Percentiles rank a stretch among this genome's conserved stretches.
Conservation (phyloP, 2,797 vertebrate species). For the Danio choprae region DNA sequence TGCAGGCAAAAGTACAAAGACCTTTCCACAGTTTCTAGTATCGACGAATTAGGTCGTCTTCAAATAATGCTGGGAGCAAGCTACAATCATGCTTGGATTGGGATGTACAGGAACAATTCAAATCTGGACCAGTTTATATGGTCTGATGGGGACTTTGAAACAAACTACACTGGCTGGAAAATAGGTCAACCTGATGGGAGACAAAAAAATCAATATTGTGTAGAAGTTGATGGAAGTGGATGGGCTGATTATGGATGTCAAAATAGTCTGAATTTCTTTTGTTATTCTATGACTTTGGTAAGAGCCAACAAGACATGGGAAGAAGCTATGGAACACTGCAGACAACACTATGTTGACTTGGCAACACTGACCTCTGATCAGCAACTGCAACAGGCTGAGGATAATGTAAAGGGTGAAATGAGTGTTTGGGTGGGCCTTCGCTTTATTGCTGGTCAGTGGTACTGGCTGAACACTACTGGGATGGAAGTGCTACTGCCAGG, state of each 20-base stretch:
- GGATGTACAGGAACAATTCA: background rate
- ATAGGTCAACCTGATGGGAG: fast-evolving
- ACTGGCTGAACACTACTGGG: constrained; percentile 12
- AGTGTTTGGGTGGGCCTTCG: constrained; percentile 44
- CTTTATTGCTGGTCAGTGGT: constrained; percentile 39
- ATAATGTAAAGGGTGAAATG: fast-evolving
- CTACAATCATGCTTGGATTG: constrained; percentile 7
- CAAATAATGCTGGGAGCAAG: fast-evolving
- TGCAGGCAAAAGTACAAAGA: constrained; percentile 23
- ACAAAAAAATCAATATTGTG: fast-evolving
- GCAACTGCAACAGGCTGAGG: background rate
- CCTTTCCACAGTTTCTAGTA: constrained; percentile 3
- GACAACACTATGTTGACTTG: constrained; percentile 14
- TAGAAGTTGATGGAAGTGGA: background rate
- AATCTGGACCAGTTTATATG: background rate
- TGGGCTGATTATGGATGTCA: background rate
- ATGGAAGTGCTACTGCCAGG: background rate
- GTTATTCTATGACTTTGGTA: background rate
- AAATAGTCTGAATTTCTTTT: fast-evolving
- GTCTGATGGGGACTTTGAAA: constrained; percentile 5
- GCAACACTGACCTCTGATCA: background rate
- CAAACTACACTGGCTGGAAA: constrained; percentile 2
- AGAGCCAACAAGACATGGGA: constrained; percentile 45
- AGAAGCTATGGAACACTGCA: constrained; percentile 32
- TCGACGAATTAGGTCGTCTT: background rate